These are phyloP conservation scores for Pammene fasciana DNA, from an alignment of 2,888 invertebrate genomes.

Conservation along the genomic window DNA sequence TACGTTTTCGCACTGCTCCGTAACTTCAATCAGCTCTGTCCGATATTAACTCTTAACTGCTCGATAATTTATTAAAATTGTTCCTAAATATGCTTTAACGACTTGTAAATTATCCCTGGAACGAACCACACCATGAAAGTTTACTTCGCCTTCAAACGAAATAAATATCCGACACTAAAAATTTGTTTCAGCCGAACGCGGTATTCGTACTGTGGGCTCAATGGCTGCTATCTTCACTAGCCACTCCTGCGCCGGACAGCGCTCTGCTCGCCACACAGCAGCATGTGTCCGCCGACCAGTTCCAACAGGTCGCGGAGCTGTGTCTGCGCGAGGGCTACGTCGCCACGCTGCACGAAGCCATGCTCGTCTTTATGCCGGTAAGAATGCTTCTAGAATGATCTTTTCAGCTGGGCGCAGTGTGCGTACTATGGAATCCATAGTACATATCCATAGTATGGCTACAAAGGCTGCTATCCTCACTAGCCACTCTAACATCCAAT, in stretches of 20 bases:
- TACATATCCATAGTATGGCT: no score
- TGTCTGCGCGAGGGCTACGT: conserved; percentile 83
- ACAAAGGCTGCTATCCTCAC: no score
- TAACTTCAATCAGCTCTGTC: no score
- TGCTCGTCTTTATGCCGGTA: conserved; percentile 88
- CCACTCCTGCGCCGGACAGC: conserved; percentile 54
- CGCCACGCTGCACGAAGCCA: conserved; percentile 85
- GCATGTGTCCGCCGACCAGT: conserved; percentile 61
- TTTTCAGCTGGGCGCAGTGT: not conserved
- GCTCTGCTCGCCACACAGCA: conserved; percentile 61
- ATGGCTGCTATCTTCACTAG: conserved; percentile 79
- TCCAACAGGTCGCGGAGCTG: conserved; percentile 77
- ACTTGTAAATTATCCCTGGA: no score
- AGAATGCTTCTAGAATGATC: conserved; percentile 48
- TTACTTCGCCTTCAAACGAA: not conserved
- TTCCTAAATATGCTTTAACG: no score
- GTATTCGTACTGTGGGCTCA: conserved; percentile 84
- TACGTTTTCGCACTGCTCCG: no score
- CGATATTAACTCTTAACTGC: no score
- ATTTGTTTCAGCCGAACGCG: conserved; percentile 80
- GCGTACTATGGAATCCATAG: no score
- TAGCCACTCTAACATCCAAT: no score
- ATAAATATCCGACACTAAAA: not conserved
- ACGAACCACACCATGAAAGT: no score
- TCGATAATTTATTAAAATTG: no score